Base-by-base conservation (phyloP, 2,113 vertebrate species). In the Crotalus tigris region DNA sequence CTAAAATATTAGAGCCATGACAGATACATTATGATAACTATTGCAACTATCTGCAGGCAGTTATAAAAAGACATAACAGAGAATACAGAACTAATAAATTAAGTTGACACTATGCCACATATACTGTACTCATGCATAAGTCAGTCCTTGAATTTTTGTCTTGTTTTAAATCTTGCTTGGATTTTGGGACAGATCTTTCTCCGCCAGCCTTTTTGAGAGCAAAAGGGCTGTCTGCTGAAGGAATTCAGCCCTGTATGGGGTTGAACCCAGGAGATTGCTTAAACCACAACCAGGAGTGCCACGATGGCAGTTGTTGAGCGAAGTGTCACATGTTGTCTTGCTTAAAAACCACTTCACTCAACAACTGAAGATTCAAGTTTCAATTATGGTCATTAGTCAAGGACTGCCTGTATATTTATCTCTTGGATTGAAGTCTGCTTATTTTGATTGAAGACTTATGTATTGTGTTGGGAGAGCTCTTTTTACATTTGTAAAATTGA, bases 11-110 rank as follows among this genome's bases (percentile, higher is more conserved):
- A 23, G 49, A 90, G 39, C 85, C 61, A 61, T 53, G 3, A 44
- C 1, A 39, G 51, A 90, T 1, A 61, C 7, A 95, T 94, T 93
- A 94, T 94, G 75, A 95, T 85, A 94, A 88, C 87, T 44, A 91
- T 93, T 91, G 53, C 90, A 93, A 69, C 93, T 93, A 9, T 95
- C 6, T 94, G 94, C 94, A 90, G 92, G 89, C 94, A 93, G 94
- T 95, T 94, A 49, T 94, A 92, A 96, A 91, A 93, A 92, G 94
- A 93, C 89, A 92, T 92, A 39, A 69, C 29, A 69, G 64, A 69
- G 64, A 69, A 69, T 33, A 33, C 13, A 69, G 64, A 69, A 69
- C 64, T n/a, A 69, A 69, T 69, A 15, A 69, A 69, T 17, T 69
- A 13, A 13, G 4, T 33, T 15, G 29, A 69, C 29, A 5, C 12